A percentile compares a stretch with the other conserved stretches of the same genome.
Conservation (phyloP, 2,797 vertebrate species). For the Chanos chanos region DNA sequence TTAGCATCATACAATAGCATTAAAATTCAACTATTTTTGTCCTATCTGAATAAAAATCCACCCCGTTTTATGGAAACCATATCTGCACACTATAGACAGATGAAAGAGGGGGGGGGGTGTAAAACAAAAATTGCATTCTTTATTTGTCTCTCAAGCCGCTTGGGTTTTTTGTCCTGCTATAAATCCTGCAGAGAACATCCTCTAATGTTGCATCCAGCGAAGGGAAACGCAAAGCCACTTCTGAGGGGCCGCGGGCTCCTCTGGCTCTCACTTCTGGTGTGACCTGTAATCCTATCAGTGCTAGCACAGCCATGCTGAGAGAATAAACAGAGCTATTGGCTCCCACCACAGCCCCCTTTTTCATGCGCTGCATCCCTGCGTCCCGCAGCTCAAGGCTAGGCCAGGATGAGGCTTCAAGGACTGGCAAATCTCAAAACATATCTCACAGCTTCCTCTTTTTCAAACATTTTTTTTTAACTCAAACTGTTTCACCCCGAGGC, state of each 20-base stretch:
- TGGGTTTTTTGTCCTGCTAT: constrained; percentile 35
- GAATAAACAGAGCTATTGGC: constrained; percentile 58
- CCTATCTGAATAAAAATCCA: constrained; percentile 34
- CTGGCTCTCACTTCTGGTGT: constrained; percentile 61
- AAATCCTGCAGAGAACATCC: constrained; percentile 48
- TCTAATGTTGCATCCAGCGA: constrained; percentile 47
- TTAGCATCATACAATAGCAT: neutral
- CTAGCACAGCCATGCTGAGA: constrained; percentile 57
- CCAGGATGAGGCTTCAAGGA: constrained; percentile 11
- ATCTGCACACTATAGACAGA: constrained; percentile 23
- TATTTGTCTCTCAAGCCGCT: constrained; percentile 50
- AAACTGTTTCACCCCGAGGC: too few relatives aligned
- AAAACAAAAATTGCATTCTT: constrained; percentile 41
- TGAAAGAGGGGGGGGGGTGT: constrained; percentile 36
- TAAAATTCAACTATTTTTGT: constrained; percentile 24
- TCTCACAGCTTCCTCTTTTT: neutral
- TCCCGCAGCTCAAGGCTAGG: constrained; percentile 4
- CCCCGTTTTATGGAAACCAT: constrained; percentile 39
- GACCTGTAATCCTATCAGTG: constrained; percentile 67
- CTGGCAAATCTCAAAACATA: constrained; percentile 11
- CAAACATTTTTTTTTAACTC: constrained; percentile 11
- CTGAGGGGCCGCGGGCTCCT: constrained; percentile 53
- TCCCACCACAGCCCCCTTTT: constrained; percentile 40
- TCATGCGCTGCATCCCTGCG: constrained; percentile 5
- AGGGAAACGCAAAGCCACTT: constrained; percentile 55